Evolutionary conservation across 2,113 vertebrate species (phyloP).

Genomic region (Raphicerus campestris): DNA sequence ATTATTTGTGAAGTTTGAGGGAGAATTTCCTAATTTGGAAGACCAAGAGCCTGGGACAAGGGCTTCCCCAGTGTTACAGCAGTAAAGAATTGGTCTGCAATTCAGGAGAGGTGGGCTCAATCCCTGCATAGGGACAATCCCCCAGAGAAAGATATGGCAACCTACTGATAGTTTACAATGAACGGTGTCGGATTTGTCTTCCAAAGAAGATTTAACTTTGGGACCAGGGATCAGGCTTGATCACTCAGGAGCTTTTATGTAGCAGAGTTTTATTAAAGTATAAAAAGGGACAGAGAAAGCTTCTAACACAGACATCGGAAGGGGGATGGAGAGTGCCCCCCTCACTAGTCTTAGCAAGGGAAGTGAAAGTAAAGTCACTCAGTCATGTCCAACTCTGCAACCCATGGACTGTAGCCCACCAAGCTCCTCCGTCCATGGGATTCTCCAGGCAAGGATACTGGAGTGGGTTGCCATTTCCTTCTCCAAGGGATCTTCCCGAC

Average conservation of each 20-base stretch:
- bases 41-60: background rate
- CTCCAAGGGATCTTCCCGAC: too few relatives aligned
- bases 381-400: too few relatives aligned
- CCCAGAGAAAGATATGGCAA: background rate
- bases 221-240: background rate
- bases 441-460: too few relatives aligned
- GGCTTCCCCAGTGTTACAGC: background rate
- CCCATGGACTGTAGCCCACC: too few relatives aligned
- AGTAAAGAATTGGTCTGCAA: background rate
- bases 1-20: background rate
- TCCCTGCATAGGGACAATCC: background rate
- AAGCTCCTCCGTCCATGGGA: too few relatives aligned
- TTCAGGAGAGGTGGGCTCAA: background rate
- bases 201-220: background rate
- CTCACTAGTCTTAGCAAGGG: background rate
- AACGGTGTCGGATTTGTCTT: rapidly evolving
- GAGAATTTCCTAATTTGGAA: background rate
- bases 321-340: background rate
- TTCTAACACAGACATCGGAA: background rate
- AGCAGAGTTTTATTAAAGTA: background rate
- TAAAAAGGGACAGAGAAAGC: background rate
- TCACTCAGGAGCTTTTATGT: background rate
- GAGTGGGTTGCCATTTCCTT: too few relatives aligned
- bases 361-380: too few relatives aligned
- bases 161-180: background rate